phyloP scores from a whole-genome alignment of 2,797 vertebrate genomes.

The Spea hammondii region DNA sequence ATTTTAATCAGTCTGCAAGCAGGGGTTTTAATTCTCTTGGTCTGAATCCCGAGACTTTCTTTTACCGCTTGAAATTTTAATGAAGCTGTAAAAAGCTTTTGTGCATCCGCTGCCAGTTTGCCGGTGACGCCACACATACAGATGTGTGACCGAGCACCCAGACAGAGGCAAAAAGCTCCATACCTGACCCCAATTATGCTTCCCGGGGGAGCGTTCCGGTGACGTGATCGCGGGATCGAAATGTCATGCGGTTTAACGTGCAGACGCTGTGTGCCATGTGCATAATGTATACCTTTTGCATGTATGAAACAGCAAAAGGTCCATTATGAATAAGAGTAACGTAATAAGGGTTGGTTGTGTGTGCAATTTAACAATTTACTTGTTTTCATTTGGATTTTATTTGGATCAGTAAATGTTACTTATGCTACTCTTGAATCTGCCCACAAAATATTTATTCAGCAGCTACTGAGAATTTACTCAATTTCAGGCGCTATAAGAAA shows the following conservation, averaged over 20 bases:
- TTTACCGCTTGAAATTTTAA: constrained; percentile 38
- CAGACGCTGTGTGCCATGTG: background rate
- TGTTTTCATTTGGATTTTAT: no score
- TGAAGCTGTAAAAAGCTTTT: constrained; percentile 36
- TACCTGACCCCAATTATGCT: constrained; percentile 28
- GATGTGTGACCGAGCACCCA: constrained; percentile 25
- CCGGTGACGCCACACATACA: constrained; percentile 24
- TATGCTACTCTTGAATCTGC: no score
- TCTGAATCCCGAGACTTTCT: constrained; percentile 21
- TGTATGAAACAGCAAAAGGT: background rate
- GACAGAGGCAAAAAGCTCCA: constrained; percentile 9
- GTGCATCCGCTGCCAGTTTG: constrained; percentile 9
- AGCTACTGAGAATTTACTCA: no score
- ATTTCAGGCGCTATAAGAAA: no score
- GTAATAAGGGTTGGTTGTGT: no score
- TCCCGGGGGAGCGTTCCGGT: constrained; percentile 26
- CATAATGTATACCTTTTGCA: constrained; percentile 1
- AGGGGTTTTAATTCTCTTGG: constrained; percentile 15
- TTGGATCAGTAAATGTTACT: no score
- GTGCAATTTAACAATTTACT: no score
- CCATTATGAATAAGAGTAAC: no score
- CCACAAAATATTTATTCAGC: no score
- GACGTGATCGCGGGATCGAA: constrained; percentile 18
- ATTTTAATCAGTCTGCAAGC: constrained; percentile 13
- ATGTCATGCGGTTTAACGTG: background rate